Conservation (phyloP, 1,140 invertebrate genomes). For the Alviniconcha marisindica region DNA sequence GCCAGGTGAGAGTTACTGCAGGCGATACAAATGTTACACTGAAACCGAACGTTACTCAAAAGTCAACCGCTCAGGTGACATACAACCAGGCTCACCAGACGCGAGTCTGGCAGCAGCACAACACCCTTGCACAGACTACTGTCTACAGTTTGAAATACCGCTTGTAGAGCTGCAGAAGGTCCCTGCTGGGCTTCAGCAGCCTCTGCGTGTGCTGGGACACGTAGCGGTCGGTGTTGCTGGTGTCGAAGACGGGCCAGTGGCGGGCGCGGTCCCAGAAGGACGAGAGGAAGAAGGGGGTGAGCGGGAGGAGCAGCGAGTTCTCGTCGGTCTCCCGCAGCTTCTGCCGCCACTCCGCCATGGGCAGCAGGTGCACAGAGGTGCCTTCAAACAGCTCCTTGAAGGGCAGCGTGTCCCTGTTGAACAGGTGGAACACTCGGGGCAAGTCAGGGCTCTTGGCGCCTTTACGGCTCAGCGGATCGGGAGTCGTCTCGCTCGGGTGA, state of each 20-base stretch:
- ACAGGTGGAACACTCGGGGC: slow-evolving; percentile 55
- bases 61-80: too few species aligned
- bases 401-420: slow-evolving; percentile 56
- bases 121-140: too few species aligned
- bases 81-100: too few species aligned
- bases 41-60: too few species aligned
- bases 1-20: too few species aligned
- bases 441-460: not conserved
- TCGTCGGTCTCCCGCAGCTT: slow-evolving; percentile 44
- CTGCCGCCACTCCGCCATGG: slow-evolving; percentile 55
- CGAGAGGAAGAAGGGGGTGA: slow-evolving; percentile 58
- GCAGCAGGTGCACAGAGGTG: slow-evolving; percentile 41
- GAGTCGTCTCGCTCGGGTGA: too few species aligned
- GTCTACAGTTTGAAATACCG: not conserved
- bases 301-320: slow-evolving; percentile 54
- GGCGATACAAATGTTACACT: too few species aligned
- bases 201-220: slow-evolving; percentile 48
- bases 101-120: too few species aligned
- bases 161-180: not conserved
- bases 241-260: slow-evolving; percentile 60
- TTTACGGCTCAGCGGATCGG: too few species aligned
- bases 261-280: slow-evolving; percentile 56
- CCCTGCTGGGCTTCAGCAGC: slow-evolving; percentile 36
- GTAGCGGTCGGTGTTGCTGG: slow-evolving; percentile 50
- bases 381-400: slow-evolving; percentile 56